Base-by-base conservation (phyloP, 2,888 invertebrate genomes). In the Eledona agricola region DNA sequence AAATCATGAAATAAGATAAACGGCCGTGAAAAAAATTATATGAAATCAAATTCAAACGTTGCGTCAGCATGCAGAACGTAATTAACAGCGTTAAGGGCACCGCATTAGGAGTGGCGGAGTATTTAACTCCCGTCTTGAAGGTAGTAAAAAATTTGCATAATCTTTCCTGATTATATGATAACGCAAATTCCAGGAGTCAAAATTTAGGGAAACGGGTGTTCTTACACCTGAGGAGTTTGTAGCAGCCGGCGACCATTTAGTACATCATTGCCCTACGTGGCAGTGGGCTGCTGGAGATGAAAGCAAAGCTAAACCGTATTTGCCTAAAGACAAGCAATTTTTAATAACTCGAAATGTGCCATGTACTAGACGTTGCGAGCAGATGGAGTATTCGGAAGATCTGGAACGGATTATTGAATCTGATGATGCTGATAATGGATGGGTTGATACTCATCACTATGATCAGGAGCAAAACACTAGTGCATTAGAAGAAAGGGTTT, bases 201-300 rank as follows among this genome's bases (percentile, higher is more conserved):
- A 95, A 77, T 98, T 97, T 76, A 88, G 90, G 64, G 97, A 98
- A 77, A 98, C 96, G 6, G 98, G 98, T 17, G 96, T 98, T 1
- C 75, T 99, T 15, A 99, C 97, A n/a, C 98, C 98, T 1, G 97
- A 97, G 75, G 99, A 98, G 80, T 99, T 98, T 83, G 93, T 99
- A 2, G 94, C 91, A 2, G 98, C 99, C 10, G 99, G 99, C 1
- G 98, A 99, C 72, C 98, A 99, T 77, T 79, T 99, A 46, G 97
- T 98, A 0, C 97, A 99, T 77, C 97, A 98, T 73, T 99, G 98
- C 72, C 98, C 99, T 0, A 98, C 99, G 0, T 99, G 99, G 99
- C 93, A 96, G 72, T 99, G 99, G 99, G 89, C 93, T 0, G 81
- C 83, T 62, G 97, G 96, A 0, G 97, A 98, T 74, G 91, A 93